A percentile compares a stretch with the other conserved stretches of the same genome.
phyloP scores from a whole-genome alignment of 2,888 invertebrate genomes.

The Hypselothyrea guttata region DNA sequence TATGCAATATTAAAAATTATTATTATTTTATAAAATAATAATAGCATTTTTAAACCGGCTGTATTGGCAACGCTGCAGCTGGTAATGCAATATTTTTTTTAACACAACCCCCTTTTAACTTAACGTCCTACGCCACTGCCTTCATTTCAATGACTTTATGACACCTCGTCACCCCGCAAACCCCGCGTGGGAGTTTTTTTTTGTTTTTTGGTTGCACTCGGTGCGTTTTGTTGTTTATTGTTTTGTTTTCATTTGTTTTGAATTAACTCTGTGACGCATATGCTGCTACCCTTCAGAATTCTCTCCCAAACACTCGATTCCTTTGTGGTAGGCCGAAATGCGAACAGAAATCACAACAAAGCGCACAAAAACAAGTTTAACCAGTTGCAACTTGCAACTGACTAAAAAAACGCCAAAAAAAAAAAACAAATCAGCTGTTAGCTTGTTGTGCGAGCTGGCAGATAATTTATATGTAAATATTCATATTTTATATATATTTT shows the following conservation, averaged over 20 bases:
- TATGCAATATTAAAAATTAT: too few species aligned
- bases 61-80: too few species aligned
- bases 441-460: too few species aligned
- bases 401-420: conserved; percentile 12
- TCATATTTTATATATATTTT: too few species aligned
- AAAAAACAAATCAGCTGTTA: conserved; percentile 45
- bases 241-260: conserved; percentile 10
- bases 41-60: too few species aligned
- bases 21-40: too few species aligned
- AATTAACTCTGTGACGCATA: conserved; percentile 24
- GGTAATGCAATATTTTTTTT: too few species aligned
- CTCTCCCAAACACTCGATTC: conserved; percentile 13
- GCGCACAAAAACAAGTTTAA: conserved; percentile 45
- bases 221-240: conserved; percentile 23
- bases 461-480: too few species aligned
- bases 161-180: conserved; percentile 8
- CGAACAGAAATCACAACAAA: conserved; percentile 20
- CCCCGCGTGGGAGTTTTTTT: conserved; percentile 31
- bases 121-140: conserved; percentile 26
- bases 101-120: conserved; percentile 5
- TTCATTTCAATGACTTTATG: conserved; percentile 29
- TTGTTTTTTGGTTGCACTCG: conserved; percentile 22
- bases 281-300: conserved; percentile 1
- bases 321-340: conserved; percentile 24
- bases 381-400: conserved; percentile 27